Evolutionary conservation across 2,888 invertebrate species (phyloP).

Genomic region (Dryadula phaetusa): DNA sequence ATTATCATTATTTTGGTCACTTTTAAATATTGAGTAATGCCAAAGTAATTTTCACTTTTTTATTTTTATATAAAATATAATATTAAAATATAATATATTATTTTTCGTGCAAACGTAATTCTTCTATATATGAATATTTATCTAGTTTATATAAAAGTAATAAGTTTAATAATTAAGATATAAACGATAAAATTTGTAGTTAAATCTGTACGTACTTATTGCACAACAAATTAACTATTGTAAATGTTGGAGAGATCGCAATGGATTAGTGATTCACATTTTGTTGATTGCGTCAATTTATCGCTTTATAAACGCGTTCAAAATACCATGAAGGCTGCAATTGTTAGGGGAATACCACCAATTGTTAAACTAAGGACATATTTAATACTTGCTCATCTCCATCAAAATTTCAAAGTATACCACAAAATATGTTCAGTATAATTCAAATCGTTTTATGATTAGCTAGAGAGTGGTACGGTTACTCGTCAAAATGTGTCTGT

Average conservation of each 20-base stretch:
- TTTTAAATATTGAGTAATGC: background rate
- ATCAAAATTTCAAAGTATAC: constrained; percentile 55
- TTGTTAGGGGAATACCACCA: constrained; percentile 79
- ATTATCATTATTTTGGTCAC: constrained; percentile 11
- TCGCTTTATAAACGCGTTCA: constrained; percentile 71
- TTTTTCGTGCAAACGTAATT: background rate
- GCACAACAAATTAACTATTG: constrained; percentile 26
- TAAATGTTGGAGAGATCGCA: constrained; percentile 36
- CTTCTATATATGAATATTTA: background rate
- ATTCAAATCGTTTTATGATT: constrained; percentile 37
- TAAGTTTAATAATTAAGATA: background rate
- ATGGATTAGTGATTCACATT: constrained; percentile 71
- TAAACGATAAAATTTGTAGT: background rate
- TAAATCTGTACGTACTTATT: background rate
- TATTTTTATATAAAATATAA: too few relatives aligned
- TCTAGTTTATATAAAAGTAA: background rate
- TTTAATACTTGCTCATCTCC: constrained; percentile 70
- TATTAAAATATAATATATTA: too few relatives aligned
- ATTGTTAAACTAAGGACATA: constrained; percentile 70
- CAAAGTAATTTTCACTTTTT: background rate
- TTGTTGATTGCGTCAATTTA: constrained; percentile 79
- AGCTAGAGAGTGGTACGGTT: constrained; percentile 31
- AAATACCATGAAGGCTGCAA: constrained; percentile 79
- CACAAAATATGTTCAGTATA: constrained; percentile 49
- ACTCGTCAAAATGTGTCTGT: constrained; percentile 69